Evolutionary conservation across 30 jellyfish, hydroid and myxozoan genomes (phyloP), one percentile per base, ranked within the genome.

Genomic region (Rhopilema esculentum): DNA sequence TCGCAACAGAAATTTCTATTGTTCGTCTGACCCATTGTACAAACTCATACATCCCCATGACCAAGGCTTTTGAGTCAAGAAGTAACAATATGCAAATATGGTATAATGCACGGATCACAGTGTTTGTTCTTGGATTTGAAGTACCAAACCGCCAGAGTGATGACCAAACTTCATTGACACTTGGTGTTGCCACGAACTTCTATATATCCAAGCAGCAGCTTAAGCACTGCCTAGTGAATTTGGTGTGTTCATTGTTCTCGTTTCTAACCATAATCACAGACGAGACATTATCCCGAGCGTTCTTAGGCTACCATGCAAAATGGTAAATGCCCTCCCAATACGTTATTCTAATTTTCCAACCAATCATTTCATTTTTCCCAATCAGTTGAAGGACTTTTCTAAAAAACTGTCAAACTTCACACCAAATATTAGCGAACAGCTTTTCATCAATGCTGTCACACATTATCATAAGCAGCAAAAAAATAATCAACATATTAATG

Each of bases 121-220:
- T 73, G 84, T 73, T 73, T 73, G 84, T 40, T 6, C 17, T 29
- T 30, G 84, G 84, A 68, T 73, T 73, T 19, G 20, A 66, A 73
- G 30, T 73, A 32, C 69, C 30, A 73, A 66, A 73, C 84, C 69
- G 84, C 84, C 51, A 29, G 51, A 66, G 70, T 73, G 84, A 73
- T 33, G 69, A 66, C 40, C 84, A 23, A 40, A 40, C 57, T 40
- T 40, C 57, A 6, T 40, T 40, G 57, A 40, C 57, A 40, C 57
- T 40, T 40, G 57, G 57, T 40, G 57, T 40, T 40, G 12, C 57
- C 6, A 40, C 57, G 9, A 12, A 2, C 12, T 12, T 12, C 57
- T 40, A 6, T 6, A 12, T 40, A 40, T 40, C 57, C 57, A 40
- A 40, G 57, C 57, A 40, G 57, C 57, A 40, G 57, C 57, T 40